Conservation (phyloP, 2,113 vertebrate genomes). For the Ophiodon elongatus region DNA sequence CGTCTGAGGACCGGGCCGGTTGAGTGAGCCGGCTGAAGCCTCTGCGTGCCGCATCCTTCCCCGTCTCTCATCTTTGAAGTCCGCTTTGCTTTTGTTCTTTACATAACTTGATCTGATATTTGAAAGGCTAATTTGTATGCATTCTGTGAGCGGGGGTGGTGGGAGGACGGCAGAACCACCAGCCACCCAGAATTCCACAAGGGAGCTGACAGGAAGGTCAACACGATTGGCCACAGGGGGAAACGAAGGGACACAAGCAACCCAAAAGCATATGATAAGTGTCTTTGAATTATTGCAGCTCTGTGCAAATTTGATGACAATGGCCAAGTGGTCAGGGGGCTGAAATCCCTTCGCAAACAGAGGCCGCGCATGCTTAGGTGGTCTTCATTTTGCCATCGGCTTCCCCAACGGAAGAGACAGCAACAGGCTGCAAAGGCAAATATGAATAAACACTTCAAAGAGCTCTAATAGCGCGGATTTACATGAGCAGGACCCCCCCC, state of each 20-base stretch:
- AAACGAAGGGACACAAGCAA: constrained; percentile 49
- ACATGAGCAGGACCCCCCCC: background rate
- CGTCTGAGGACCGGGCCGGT: constrained; percentile 73
- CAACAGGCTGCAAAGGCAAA: background rate
- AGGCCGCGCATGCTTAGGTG: constrained; percentile 59
- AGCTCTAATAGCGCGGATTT: background rate
- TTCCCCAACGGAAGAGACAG: constrained; percentile 28
- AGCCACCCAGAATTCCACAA: constrained; percentile 89
- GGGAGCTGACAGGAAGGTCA: constrained; percentile 78
- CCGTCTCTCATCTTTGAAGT: constrained; percentile 86
- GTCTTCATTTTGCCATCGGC: constrained; percentile 65
- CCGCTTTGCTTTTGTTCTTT: constrained; percentile 89
- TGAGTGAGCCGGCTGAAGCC: constrained; percentile 56
- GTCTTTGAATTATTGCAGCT: constrained; percentile 80
- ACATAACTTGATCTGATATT: constrained; percentile 90
- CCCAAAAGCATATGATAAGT: constrained; percentile 72
- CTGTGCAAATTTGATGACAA: constrained; percentile 78
- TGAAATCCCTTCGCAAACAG: constrained; percentile 70
- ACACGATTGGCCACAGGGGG: constrained; percentile 55
- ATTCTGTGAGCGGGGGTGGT: constrained; percentile 62
- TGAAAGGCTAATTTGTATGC: constrained; percentile 89
- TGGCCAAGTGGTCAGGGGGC: constrained; percentile 63
- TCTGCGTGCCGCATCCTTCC: constrained; percentile 44
- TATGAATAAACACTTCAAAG: constrained; percentile 28
- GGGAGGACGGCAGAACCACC: constrained; percentile 56